Evolutionary conservation across 2,113 vertebrate genomes (phyloP).

Genomic region (Lophura nycthemera): DNA sequence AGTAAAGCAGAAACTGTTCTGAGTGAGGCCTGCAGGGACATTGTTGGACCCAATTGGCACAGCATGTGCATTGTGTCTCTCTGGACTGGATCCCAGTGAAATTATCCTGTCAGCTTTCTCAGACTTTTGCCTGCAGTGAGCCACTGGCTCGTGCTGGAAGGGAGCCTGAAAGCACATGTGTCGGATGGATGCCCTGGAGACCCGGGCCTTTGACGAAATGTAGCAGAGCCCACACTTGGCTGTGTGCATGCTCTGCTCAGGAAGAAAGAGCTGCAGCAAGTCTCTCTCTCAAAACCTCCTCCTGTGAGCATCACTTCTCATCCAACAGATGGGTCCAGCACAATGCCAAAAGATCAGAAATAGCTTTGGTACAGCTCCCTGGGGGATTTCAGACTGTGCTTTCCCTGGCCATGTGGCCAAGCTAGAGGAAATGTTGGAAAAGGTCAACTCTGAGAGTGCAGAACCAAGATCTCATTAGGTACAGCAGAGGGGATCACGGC

Average conservation of each 20-base stretch:
- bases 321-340: neutral
- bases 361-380: neutral
- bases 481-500: neutral
- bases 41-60: neutral
- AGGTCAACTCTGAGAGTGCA: neutral
- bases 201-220: neutral
- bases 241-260: neutral
- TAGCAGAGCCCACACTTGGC: neutral
- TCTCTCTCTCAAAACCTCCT: neutral
- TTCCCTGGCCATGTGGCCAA: neutral
- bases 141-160: neutral
- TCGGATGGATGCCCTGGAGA: neutral
- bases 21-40: neutral
- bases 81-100: neutral
- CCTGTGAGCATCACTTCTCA: neutral
- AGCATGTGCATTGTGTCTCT: neutral
- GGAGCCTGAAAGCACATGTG: neutral
- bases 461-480: conserved; percentile 19
- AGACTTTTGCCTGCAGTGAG: neutral
- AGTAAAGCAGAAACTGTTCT: neutral
- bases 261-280: neutral
- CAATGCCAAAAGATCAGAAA: neutral
- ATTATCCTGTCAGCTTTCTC: neutral
- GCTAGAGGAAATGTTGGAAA: neutral
- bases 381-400: neutral